Conservation (phyloP, 2,797 vertebrate species). For the Hapalemur alaotrensis region DNA sequence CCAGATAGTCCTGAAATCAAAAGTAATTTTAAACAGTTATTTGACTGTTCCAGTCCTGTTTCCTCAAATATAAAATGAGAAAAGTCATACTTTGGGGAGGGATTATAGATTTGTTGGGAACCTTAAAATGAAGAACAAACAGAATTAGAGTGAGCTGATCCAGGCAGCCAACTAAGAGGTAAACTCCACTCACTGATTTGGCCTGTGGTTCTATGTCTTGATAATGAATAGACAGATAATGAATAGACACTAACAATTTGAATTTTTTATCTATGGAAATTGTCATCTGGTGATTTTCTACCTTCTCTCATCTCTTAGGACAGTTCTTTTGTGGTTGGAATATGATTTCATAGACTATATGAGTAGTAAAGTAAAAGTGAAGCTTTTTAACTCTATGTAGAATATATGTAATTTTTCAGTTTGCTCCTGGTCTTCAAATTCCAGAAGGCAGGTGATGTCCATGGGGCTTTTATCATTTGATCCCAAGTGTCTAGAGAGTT, state of each 20-base stretch:
- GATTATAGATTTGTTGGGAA: not conserved
- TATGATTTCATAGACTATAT: not conserved
- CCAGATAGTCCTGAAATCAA: not conserved
- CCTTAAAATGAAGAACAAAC: not conserved
- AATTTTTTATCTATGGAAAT: not conserved
- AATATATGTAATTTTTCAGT: not conserved
- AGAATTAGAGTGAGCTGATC: not conserved
- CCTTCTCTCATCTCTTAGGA: not conserved
- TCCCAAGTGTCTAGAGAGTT: not conserved
- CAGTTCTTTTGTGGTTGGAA: not conserved
- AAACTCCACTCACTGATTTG: not conserved
- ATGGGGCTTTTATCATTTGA: not conserved
- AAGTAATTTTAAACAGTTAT: not conserved
- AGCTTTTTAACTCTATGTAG: slow-evolving; percentile 1
- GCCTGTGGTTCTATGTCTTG: not conserved
- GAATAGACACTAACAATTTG: not conserved
- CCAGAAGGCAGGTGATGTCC: not conserved
- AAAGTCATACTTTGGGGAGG: not conserved
- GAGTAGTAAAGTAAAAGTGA: not conserved
- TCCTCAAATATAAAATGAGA: not conserved
- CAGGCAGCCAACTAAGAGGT: not conserved
- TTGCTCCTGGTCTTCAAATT: slow-evolving; percentile 1
- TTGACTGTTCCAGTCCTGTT: not conserved
- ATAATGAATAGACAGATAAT: not conserved
- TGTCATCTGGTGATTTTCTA: not conserved